Evolutionary conservation across 2,113 vertebrate genomes (phyloP), one percentile per base, ranked within the genome.

Genomic region (Istiophorus platypterus): DNA sequence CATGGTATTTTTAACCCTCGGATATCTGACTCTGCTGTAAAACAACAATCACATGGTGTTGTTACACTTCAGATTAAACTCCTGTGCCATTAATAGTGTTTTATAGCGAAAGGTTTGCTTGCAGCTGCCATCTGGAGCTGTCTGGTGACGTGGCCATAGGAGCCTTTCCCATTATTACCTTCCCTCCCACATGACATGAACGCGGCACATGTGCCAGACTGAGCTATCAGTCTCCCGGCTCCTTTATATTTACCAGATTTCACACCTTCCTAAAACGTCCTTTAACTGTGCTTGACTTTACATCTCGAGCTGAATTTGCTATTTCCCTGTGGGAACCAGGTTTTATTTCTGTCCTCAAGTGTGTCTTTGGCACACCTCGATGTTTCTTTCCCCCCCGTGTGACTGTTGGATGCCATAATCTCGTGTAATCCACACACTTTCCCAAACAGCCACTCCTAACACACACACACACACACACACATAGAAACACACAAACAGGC

Each of bases 401-500:
- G 15, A 31, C 31, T 49, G 22, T 37, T 41, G 37, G 67, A 45
- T n/a, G 51, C 42, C 51, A n/a, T 52, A 42, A 42, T 52, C 12
- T 62, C 47, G 56, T 56, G 63, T 26, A 68, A 64, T 65, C 52
- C 52, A 22, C 4, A 37, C 41, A 59, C 51, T 45, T 62, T 7
- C 29, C 20, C n/a, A 66, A 37, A 82, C 59, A 78, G 22, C 24
- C 1, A 5, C 41, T 29, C 41, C n/a, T 49, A 22, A 57, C 62
- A 59, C 47, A 68, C 78, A 59, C 64, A 56, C 64, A 29, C 10
- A 71, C 1, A 24, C 20, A 70, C 4, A 34, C 29, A n/a, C n/a
- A n/a, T n/a, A n/a, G n/a, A n/a, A n/a, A 69, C 26, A 52, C 49
- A 24, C 37, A 31, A 4, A 22, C 56, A 81, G 29, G 41, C 63